These are phyloP conservation scores for Cygnus atratus DNA, from an alignment of 2,113 vertebrate species.

Conservation along the genomic window DNA sequence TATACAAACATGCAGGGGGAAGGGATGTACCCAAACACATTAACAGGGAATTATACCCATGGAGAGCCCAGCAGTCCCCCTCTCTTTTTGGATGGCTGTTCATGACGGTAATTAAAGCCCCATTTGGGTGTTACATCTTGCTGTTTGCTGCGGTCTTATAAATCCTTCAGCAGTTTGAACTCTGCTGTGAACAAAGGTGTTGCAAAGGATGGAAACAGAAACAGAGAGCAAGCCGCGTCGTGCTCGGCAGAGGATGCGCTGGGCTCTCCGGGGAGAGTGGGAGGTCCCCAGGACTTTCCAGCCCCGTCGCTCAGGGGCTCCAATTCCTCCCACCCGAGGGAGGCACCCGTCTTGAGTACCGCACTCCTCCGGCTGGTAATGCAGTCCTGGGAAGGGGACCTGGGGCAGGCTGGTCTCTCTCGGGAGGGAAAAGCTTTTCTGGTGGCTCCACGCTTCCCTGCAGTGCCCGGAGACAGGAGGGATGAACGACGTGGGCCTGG, in stretches of 20 bases:
- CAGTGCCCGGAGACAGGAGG: neutral
- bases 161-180: slow-evolving; percentile 52
- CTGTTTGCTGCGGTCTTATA: slow-evolving; percentile 21
- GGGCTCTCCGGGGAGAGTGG: neutral
- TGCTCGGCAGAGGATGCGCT: neutral
- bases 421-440: neutral
- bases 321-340: neutral
- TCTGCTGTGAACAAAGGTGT: neutral
- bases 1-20: slow-evolving; percentile 30
- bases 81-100: neutral
- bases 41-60: slow-evolving; percentile 31
- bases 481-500: neutral
- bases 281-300: neutral
- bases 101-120: slow-evolving; percentile 46
- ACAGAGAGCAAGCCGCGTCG: neutral
- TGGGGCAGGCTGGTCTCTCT: neutral
- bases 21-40: slow-evolving; percentile 41
- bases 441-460: neutral
- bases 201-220: slow-evolving; percentile 12
- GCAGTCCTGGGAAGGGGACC: neutral
- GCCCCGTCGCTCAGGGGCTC: neutral
- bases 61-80: slow-evolving; percentile 1
- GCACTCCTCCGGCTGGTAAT: neutral
- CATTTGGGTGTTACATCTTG: neutral
- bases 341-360: neutral